These are phyloP conservation scores for Brotula barbata DNA, from an alignment of 2,797 vertebrate genomes.

Conservation along the genomic window DNA sequence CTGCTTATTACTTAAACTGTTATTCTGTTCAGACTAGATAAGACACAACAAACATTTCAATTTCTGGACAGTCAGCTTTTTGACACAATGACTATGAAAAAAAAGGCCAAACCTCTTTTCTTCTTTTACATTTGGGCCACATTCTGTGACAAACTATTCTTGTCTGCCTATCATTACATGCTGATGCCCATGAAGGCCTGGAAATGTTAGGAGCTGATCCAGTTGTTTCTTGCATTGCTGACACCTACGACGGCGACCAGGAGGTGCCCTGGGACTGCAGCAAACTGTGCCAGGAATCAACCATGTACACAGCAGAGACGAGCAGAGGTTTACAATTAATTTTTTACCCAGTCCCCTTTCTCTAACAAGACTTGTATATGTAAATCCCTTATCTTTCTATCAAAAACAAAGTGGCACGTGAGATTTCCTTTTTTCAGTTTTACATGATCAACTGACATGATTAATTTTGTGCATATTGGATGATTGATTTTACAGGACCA, in stretches of 20 bases:
- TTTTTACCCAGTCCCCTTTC: not conserved
- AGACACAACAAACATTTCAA: too few species aligned
- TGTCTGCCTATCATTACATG: conserved; percentile 28
- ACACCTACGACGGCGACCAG: conserved; percentile 65
- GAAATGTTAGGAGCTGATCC: conserved; percentile 42
- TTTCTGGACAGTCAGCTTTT: too few species aligned
- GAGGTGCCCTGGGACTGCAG: conserved; percentile 62
- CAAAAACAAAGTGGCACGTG: too few species aligned
- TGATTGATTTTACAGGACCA: conserved; percentile 30
- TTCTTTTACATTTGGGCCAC: not conserved
- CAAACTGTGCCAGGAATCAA: conserved; percentile 38
- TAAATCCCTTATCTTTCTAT: conserved; percentile 1
- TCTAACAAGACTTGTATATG: not conserved
- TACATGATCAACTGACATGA: not conserved
- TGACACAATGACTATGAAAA: not conserved
- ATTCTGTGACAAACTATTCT: conserved; percentile 1
- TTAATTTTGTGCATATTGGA: conserved; percentile 16
- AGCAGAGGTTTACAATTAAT: conserved; percentile 53
- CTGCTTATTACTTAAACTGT: too few species aligned
- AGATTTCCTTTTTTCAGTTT: not conserved
- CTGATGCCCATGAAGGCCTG: conserved; percentile 35
- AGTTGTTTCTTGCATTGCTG: conserved; percentile 49
- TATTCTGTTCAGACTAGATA: too few species aligned
- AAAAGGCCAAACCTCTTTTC: not conserved
- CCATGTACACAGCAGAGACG: conserved; percentile 43